Evolutionary conservation across 2,888 invertebrate genomes (phyloP), one percentile per base, ranked within the genome.

Genomic region (Coecobrya sp.): DNA sequence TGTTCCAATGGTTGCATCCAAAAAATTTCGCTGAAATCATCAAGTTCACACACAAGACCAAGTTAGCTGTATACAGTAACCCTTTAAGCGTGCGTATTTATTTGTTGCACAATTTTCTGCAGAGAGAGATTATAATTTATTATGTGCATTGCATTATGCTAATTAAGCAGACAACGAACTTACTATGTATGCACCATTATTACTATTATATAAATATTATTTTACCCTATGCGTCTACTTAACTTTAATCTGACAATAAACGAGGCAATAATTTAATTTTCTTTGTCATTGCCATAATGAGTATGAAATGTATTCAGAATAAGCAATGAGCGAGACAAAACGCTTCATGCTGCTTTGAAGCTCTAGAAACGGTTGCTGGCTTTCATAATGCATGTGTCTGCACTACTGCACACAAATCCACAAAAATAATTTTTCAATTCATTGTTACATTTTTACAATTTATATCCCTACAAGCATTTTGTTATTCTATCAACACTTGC

Each of bases 211-310:
- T 13, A 55, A 55, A 55, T 55, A 27, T 68, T 30, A 25, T 27
- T 27, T 65, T n/a, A 2, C 3, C 27, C 30, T 27, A 25, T 13
- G 8, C 16, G 52, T 79, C 49, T 52, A 16, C 25, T 79, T 79
- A 70, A 42, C 42, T 55, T 81, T 81, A 81, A 81, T 81, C 81
- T 81, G 81, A 81, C 81, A 81, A 19, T 19, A 27, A n/a, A 79
- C 79, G n/a, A 52, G 49, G 79, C 81, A 30, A 27, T 81, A 55
- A 81, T 81, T 84, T 84, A 84, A 84, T 84, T 84, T 84, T 84
- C 84, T 84, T 84, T 84, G 84, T 84, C 84, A 84, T 65, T 84
- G 84, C 65, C 84, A 84, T 81, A 81, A 55, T 81, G 42, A 81
- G 55, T 36, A 81, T 52, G 52, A 81, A 81, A 81, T 59, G 81